phyloP scores from a whole-genome alignment of 2,113 vertebrate genomes.

The Himantopus leucocephalus region DNA sequence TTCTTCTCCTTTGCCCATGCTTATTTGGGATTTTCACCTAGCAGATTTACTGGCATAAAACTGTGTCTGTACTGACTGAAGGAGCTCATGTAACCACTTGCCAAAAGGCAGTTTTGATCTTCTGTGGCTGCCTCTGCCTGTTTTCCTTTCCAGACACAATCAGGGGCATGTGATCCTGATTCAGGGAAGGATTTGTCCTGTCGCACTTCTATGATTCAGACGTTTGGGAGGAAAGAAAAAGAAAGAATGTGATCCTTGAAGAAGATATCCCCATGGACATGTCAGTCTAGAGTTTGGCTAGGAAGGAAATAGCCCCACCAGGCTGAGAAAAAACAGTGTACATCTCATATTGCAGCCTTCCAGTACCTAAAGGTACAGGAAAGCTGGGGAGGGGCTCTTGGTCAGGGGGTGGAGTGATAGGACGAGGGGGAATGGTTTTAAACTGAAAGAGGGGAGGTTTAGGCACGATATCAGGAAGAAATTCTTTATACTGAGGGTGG shows the following conservation, averaged over 20 bases:
- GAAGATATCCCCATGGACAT: neutral
- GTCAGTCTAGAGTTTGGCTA: neutral
- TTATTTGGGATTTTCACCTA: neutral
- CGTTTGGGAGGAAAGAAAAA: neutral
- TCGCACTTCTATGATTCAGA: neutral
- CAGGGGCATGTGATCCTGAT: neutral
- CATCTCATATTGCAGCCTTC: neutral
- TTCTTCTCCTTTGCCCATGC: neutral
- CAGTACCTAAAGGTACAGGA: neutral
- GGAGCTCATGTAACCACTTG: neutral
- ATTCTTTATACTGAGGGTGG: neutral
- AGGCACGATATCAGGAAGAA: neutral
- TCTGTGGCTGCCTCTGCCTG: neutral
- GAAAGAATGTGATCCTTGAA: neutral
- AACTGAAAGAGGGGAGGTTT: neutral
- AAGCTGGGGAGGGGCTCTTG: neutral
- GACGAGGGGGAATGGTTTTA: neutral
- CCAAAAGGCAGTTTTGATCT: conserved; percentile 5
- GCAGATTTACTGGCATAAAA: neutral
- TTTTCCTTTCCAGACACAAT: neutral
- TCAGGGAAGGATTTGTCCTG: neutral
- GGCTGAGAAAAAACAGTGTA: neutral
- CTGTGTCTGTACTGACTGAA: neutral
- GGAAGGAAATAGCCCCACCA: neutral
- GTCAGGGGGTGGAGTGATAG: neutral